Evolutionary conservation across 1,140 invertebrate genomes (phyloP), one percentile per base, ranked within the genome.

Genomic region (Ostrea edulis): DNA sequence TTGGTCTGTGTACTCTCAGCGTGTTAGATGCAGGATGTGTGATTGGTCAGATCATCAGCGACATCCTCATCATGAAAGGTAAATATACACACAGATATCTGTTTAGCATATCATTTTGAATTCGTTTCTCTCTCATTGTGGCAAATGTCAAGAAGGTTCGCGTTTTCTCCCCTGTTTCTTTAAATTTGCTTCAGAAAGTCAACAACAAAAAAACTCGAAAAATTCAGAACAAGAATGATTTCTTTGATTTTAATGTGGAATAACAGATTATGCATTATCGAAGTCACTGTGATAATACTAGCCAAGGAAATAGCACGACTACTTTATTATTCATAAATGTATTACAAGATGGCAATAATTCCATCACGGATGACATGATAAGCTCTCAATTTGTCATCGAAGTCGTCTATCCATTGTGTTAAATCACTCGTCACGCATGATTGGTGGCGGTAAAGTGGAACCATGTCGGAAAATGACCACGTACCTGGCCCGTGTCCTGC

Each of bases 51-150:
- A 91, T 94, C 83, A 92, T 93, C 77, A 90, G 90, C 81, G 93
- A 93, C 86, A 94, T 93, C 82, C 91, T 93, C 35, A 94, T 93
- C 81, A 93, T 93, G 91, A 92, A 93, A 92, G 93, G 93, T 93
- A 89, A 87, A 86, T 68, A 35, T 58, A 17, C 9, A 3, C 8
- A 29, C 2, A 44, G 2, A 44, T 44, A 44, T 44, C 2, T 44
- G 35, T 44, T 44, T 44, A 5, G 35, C 35, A 1, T 44, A 44
- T 44, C 35, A 44, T 44, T 44, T 44, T 44, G 5, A 44, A 44
- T 44, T 5, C 5, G 2, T 44, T 5, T 44, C 35, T 44, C 35
- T 44, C 35, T 44, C 35, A 44, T 44, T 44, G 35, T 44, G 35
- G 35, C 5, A 44, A 44, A 44, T 44, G 35, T 44, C 5, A 44